Conservation (phyloP, 1,140 invertebrate genomes). For the Drosophila nigromelanica region DNA sequence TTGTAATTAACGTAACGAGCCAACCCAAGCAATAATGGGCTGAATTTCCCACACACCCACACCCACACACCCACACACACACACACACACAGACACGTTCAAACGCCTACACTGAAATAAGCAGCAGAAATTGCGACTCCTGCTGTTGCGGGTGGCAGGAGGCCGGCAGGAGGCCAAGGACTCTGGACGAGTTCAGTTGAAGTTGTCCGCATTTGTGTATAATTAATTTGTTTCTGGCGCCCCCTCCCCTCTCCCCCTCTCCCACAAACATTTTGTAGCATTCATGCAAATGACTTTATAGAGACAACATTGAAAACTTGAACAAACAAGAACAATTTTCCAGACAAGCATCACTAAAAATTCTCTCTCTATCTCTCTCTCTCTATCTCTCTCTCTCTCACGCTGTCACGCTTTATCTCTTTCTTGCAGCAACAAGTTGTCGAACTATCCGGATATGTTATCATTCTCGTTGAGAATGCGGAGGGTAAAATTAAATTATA, state of each 20-base stretch:
- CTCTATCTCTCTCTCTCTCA: too few species aligned
- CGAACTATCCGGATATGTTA: slow-evolving; percentile 97
- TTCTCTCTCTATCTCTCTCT: neutral
- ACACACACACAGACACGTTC: slow-evolving; percentile 12
- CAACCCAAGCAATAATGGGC: slow-evolving; percentile 75
- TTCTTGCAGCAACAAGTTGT: slow-evolving; percentile 86
- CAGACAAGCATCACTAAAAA: neutral
- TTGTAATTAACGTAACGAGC: slow-evolving; percentile 82
- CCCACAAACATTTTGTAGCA: slow-evolving; percentile 26
- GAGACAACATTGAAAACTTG: slow-evolving; percentile 31
- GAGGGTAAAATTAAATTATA: slow-evolving; percentile 97
- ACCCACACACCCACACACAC: slow-evolving; percentile 3
- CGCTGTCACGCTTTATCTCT: too few species aligned
- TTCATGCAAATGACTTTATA: slow-evolving; percentile 55
- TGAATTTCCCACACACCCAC: slow-evolving; percentile 41
- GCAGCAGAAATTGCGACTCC: slow-evolving; percentile 38
- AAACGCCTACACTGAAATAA: too few species aligned
- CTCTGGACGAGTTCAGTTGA: neutral
- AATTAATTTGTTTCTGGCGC: slow-evolving; percentile 73
- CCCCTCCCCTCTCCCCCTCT: neutral
- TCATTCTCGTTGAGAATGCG: slow-evolving; percentile 96
- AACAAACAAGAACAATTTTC: slow-evolving; percentile 20
- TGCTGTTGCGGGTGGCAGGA: slow-evolving; percentile 12
- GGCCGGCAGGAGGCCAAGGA: neutral
- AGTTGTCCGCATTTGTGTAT: slow-evolving; percentile 58